Base-by-base conservation (phyloP, 1,140 invertebrate species). In the Atta cephalotes region DNA sequence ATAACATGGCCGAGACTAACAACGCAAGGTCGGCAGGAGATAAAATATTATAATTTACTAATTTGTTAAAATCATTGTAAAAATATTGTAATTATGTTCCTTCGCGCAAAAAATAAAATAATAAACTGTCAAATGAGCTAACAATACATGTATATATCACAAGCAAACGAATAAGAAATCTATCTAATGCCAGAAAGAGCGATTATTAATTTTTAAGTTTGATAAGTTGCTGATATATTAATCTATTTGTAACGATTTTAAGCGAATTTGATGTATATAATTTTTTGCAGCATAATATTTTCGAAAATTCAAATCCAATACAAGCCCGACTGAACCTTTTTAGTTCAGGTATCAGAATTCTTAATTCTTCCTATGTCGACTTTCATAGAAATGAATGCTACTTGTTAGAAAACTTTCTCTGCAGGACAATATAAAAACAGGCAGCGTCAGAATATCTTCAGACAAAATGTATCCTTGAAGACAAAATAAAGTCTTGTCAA, bases 371-470 rank as follows among this genome's bases (percentile, higher is more conserved):
- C 21, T 58, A 9, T 3, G 16, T 28, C 16, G 10, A 18, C 12
- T 5, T 70, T 7, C n/a, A 7, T 39, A 66, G 31, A 45, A 10
- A 18, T 49, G 21, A 25, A 70, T 14, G 12, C 5, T 39, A 6
- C 14, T 45, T 45, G n/a, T 45, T 39, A 25, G 39, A 45, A 70
- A 70, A 70, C 66, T 70, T 70, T 21, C 66, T 70, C 18, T 58
- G 5, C 18, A 7, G 49, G 1, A 51, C 14, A 16, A 16, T 16
- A 14, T 51, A 16, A 51, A 14, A 51, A 51, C 0, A 16, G 14
- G 14, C 16, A 16, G 49, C 14, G 12, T 16, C 49, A 45, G 49
- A 14, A 16, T 0, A 45, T 45, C 9, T 39, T 45, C 7, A 51
- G 63, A 12, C 63, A 35, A 66, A 62, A 45, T 14, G 5, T 28